phyloP scores from a whole-genome alignment of 2,113 vertebrate genomes.

The Xiphorhynchus elegans region DNA sequence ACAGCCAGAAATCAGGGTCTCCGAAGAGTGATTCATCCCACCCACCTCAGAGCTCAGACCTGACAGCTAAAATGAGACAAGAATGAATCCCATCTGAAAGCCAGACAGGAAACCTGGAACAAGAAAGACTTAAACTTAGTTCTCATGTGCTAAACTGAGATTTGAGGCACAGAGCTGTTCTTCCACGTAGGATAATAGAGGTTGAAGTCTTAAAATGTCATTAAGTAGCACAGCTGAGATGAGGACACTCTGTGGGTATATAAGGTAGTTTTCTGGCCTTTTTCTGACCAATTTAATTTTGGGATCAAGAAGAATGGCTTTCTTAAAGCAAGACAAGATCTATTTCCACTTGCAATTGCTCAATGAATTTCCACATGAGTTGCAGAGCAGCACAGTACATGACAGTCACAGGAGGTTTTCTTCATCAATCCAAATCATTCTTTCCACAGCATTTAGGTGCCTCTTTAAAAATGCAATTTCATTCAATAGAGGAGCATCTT shows the following conservation, averaged over 20 bases:
- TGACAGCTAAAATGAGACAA: conserved; percentile 42
- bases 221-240: conserved; percentile 38
- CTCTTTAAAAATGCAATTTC: background rate
- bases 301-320: conserved; percentile 35
- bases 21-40: conserved; percentile 44
- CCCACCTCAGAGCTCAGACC: conserved; percentile 41
- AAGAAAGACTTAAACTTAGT: background rate
- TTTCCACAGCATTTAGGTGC: background rate
- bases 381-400: background rate
- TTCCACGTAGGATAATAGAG: conserved; percentile 9
- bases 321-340: conserved; percentile 16
- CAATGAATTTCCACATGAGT: background rate
- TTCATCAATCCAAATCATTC: background rate
- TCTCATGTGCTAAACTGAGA: conserved; percentile 45
- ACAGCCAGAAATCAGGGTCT: conserved; percentile 30
- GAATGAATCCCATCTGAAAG: background rate
- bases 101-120: conserved; percentile 42
- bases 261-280: background rate
- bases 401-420: background rate
- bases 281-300: conserved; percentile 24
- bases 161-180: conserved; percentile 37
- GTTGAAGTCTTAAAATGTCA: conserved; percentile 48
- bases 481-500: background rate
- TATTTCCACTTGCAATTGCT: conserved; percentile 9
- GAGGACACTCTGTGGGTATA: conserved; percentile 11